Evolutionary conservation across 2,888 invertebrate genomes (phyloP).

Genomic region (Digitonthophagus gazella): DNA sequence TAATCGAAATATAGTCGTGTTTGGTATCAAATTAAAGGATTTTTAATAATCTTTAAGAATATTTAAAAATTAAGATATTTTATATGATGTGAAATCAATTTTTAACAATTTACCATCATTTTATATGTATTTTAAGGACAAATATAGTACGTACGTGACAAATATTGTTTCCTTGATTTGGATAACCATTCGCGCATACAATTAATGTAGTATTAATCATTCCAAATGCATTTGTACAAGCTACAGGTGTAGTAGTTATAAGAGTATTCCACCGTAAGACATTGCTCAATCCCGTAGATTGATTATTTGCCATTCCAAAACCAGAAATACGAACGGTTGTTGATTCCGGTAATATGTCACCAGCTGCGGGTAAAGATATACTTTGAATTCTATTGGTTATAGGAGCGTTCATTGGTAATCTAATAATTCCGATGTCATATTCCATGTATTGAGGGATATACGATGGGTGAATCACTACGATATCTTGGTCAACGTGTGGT

Average conservation of each 20-base stretch:
- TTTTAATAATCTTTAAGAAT: no score
- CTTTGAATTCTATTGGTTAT: constrained; percentile 25
- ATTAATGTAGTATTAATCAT: no score
- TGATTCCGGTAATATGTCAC: constrained; percentile 20
- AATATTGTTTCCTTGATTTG: constrained; percentile 34
- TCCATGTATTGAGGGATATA: constrained; percentile 16
- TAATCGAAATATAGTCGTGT: no score
- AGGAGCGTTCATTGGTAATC: not conserved
- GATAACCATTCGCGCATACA: constrained; percentile 36
- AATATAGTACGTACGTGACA: constrained; percentile 39
- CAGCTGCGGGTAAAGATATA: constrained; percentile 26
- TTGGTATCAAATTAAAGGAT: no score
- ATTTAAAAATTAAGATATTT: no score
- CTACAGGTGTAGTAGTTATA: constrained; percentile 39
- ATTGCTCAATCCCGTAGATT: constrained; percentile 18
- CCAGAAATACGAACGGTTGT: constrained; percentile 32
- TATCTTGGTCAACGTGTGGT: not conserved
- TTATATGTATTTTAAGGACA: not conserved
- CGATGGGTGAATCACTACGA: constrained; percentile 3
- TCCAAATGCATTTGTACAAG: no score
- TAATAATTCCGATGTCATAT: constrained; percentile 26
- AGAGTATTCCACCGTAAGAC: constrained; percentile 36
- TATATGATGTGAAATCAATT: no score
- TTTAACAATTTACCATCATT: no score
- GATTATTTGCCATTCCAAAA: constrained; percentile 34